These are phyloP conservation scores for Diadromus collaris DNA, from an alignment of 2,888 invertebrate species.

Conservation along the genomic window DNA sequence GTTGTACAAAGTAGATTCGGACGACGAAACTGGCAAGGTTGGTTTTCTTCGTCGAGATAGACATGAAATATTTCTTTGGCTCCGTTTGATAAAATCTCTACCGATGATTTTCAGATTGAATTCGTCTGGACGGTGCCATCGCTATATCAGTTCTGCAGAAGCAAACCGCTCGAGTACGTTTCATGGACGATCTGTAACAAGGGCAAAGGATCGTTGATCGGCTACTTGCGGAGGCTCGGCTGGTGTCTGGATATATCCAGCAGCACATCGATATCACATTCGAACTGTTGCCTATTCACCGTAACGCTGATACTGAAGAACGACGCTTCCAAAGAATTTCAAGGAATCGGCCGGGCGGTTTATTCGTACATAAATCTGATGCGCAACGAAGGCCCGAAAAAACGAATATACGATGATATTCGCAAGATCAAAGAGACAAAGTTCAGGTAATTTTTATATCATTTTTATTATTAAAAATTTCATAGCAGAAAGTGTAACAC, in stretches of 20 bases:
- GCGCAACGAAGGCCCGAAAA: not conserved
- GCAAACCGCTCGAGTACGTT: not conserved
- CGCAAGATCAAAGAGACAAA: not conserved
- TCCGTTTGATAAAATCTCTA: not conserved
- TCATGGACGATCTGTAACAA: not conserved
- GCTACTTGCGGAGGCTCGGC: not conserved
- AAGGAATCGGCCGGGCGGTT: not conserved
- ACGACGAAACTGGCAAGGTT: not conserved
- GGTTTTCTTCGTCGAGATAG: not conserved
- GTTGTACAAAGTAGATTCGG: not conserved
- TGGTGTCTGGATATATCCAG: not conserved
- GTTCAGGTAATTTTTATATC: not conserved
- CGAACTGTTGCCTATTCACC: not conserved
- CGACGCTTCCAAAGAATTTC: not conserved
- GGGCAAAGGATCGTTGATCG: conserved; percentile 6
- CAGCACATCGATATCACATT: not conserved
- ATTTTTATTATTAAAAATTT: too few relatives aligned
- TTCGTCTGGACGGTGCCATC: conserved; percentile 4
- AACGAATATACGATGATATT: not conserved
- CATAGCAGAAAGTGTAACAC: too few relatives aligned
- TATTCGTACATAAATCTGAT: not conserved
- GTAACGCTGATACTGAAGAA: not conserved
- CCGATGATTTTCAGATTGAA: not conserved
- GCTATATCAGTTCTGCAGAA: not conserved
- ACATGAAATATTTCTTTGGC: not conserved